phyloP scores from a whole-genome alignment of 2,888 invertebrate species.

The Metalampra italica region DNA sequence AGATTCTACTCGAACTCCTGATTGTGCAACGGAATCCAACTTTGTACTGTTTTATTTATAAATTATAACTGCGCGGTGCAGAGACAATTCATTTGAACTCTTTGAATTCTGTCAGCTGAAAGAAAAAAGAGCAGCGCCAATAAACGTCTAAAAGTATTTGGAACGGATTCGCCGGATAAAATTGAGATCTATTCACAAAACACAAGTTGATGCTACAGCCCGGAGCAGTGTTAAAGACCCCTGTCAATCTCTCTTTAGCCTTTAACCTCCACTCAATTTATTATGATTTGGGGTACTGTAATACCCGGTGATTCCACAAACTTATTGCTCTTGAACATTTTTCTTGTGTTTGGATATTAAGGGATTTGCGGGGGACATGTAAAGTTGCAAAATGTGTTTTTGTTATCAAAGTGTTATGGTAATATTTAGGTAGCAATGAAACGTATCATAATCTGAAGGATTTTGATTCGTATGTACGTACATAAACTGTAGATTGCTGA shows the following conservation, averaged over 20 bases:
- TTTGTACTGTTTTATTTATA: neutral
- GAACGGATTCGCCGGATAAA: constrained; percentile 44
- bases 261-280: constrained; percentile 60
- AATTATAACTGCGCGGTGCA: too few relatives aligned
- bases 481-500: too few relatives aligned
- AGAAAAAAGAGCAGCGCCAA: neutral
- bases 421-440: too few relatives aligned
- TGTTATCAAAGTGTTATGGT: too few relatives aligned
- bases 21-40: too few relatives aligned
- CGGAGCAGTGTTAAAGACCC: constrained; percentile 50
- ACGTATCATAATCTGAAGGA: too few relatives aligned
- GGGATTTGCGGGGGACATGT: neutral
- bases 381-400: neutral
- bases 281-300: constrained; percentile 43
- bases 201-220: constrained; percentile 47
- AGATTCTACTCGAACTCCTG: too few relatives aligned
- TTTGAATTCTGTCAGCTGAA: neutral
- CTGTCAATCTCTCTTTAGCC: constrained; percentile 62
- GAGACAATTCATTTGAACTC: neutral
- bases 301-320: constrained; percentile 20
- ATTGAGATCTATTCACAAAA: constrained; percentile 49
- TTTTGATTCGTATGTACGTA: too few relatives aligned
- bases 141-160: constrained; percentile 32
- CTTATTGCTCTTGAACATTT: constrained; percentile 36
- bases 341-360: constrained; percentile 9